Evolutionary conservation across 2,888 invertebrate species (phyloP), one percentile per base, ranked within the genome.

Genomic region (Carterocephalus palaemon): DNA sequence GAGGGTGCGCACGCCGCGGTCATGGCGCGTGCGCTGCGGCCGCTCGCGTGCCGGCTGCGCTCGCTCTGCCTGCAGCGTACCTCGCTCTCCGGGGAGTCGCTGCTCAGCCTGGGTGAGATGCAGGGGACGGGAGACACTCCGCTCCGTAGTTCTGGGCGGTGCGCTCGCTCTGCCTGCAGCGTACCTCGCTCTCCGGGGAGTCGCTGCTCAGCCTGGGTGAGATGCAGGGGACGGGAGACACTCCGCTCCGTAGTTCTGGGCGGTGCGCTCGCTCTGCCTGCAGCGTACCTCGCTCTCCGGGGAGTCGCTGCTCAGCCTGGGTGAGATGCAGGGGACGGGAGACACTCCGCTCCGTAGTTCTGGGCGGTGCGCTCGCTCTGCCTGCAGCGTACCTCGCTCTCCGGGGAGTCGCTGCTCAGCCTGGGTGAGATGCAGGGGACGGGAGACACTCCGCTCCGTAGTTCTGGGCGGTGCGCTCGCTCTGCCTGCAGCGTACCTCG

Each of bases 51-150:
- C 49, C 89, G 91, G 48, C 82, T 96, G 49, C 89, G 92, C 28
- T 89, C 92, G 36, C 88, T 97, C 22, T 93, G 93, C 62, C 79
- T 97, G 64, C 95, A 95, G 74, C 91, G 92, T 55, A 92, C 93
- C 49, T 88, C 88, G 53, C 82, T 96, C 39, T 88, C 91, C 37
- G 95, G 95, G 8, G 89, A 93, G 50, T 89, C 93, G 12, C 81
- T 95, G 42, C 88, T 92, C 47, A 90, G 92, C 58, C 82, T 96
- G 45, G 93, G 95, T 95, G 76, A 78, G 84, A 70, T 19, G n/a
- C n/a, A n/a, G n/a, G n/a, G n/a, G n/a, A n/a, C n/a, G n/a, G n/a
- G n/a, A n/a, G n/a, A n/a, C n/a, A n/a, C n/a, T n/a, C n/a, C n/a
- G n/a, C n/a, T n/a, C n/a, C n/a, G n/a, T n/a, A n/a, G n/a, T n/a